A percentile compares a stretch with the other conserved stretches of the same genome.
These are phyloP conservation scores for Epinephelus malabaricus DNA, from an alignment of 2,797 vertebrate genomes.

Conservation along the genomic window DNA sequence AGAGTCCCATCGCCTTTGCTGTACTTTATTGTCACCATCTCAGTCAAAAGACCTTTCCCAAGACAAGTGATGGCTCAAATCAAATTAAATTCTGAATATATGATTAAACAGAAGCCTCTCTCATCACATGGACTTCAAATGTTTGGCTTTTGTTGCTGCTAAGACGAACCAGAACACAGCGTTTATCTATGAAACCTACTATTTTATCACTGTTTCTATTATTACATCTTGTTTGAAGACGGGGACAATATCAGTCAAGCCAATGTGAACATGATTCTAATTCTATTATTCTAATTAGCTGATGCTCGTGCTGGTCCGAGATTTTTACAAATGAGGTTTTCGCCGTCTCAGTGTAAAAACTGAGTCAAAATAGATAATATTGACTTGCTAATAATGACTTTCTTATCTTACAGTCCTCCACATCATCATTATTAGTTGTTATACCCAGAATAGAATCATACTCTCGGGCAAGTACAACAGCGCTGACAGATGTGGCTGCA, in stretches of 20 bases:
- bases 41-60: constrained; percentile 13
- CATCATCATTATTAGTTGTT: constrained; percentile 48
- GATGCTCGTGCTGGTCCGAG: constrained; percentile 38
- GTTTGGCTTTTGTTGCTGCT: constrained; percentile 29
- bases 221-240: constrained; percentile 42
- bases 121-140: constrained; percentile 25
- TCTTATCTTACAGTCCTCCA: constrained; percentile 56
- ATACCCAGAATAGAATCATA: constrained; percentile 50
- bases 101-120: constrained; percentile 5
- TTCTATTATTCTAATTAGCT: constrained; percentile 57
- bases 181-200: constrained; percentile 27
- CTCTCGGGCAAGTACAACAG: constrained; percentile 26
- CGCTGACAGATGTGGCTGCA: constrained; percentile 49
- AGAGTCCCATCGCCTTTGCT: neutral
- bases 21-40: neutral
- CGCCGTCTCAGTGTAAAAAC: constrained; percentile 43
- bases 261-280: constrained; percentile 34
- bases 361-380: constrained; percentile 60
- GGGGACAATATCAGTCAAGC: constrained; percentile 50
- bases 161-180: constrained; percentile 23
- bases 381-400: constrained; percentile 58
- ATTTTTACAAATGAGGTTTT: constrained; percentile 52
- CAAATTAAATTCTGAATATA: neutral
- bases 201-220: constrained; percentile 47
- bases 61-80: neutral